Percentiles rank a stretch among this genome's conserved stretches.
These are phyloP conservation scores for Turnix velox DNA, from an alignment of 2,113 vertebrate species.

Conservation along the genomic window DNA sequence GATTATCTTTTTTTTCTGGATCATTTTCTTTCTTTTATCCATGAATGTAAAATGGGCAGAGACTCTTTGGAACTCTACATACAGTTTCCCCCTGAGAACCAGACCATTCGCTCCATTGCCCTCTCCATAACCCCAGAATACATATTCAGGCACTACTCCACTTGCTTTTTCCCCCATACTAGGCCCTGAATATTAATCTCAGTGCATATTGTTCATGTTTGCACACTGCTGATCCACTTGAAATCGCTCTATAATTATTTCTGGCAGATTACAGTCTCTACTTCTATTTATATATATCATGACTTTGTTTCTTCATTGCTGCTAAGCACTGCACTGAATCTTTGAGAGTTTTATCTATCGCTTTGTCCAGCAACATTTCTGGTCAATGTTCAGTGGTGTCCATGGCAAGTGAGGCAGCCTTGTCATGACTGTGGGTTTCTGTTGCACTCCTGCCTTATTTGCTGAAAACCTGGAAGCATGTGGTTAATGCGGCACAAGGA, in stretches of 20 bases:
- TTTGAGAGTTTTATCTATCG: not conserved
- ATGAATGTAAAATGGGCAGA: not conserved
- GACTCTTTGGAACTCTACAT: not conserved
- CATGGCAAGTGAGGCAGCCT: not conserved
- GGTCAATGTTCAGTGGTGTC: not conserved
- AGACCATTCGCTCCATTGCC: not conserved
- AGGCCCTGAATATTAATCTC: not conserved
- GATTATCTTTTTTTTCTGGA: not conserved
- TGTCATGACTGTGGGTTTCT: not conserved
- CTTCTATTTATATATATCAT: not conserved
- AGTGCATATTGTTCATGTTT: not conserved
- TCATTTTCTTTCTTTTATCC: not conserved
- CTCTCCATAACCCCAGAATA: not conserved
- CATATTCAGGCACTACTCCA: not conserved
- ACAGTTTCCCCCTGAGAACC: not conserved
- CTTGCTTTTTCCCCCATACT: not conserved
- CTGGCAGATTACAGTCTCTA: not conserved
- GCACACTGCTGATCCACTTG: not conserved
- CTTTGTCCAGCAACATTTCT: not conserved
- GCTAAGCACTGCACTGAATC: not conserved
- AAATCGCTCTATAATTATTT: slow-evolving; percentile 6
- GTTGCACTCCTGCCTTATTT: not conserved
- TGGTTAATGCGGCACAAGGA: not conserved
- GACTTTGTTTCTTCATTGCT: not conserved
- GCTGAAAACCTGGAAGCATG: not conserved